Evolutionary conservation across 1,140 invertebrate genomes (phyloP).

Genomic region (Microplitis demolitor): DNA sequence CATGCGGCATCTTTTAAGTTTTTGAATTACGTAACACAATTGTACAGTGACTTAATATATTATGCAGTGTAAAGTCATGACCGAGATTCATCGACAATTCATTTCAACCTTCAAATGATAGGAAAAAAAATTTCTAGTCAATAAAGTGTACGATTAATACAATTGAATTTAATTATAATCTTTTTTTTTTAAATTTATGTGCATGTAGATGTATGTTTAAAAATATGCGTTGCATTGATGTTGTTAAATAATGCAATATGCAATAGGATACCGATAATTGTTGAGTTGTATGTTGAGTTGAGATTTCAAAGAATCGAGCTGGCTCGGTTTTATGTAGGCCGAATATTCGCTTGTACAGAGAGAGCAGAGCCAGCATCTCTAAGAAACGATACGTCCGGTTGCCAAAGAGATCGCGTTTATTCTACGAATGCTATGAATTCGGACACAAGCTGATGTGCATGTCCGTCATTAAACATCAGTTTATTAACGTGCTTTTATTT

Average conservation of each 20-base stretch:
- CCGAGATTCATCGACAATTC: not conserved
- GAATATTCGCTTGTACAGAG: not conserved
- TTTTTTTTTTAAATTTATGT: not conserved
- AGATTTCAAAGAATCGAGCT: not conserved
- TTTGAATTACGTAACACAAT: too few relatives aligned
- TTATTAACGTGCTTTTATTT: conserved; percentile 1
- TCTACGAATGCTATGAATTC: not conserved
- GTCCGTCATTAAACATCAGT: not conserved
- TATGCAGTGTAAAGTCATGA: not conserved
- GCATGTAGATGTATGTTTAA: not conserved
- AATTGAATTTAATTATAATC: not conserved
- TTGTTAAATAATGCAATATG: not conserved
- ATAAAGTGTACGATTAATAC: not conserved
- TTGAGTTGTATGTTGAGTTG: not conserved
- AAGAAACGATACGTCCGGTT: not conserved
- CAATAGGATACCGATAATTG: not conserved
- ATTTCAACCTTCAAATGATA: not conserved
- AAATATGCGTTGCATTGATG: not conserved
- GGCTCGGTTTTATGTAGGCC: not conserved
- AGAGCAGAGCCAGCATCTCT: not conserved
- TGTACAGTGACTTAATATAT: too few relatives aligned
- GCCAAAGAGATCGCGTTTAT: not conserved
- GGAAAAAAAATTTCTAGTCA: not conserved
- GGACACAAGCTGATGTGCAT: not conserved
- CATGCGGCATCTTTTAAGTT: too few relatives aligned